Evolutionary conservation across 2,888 invertebrate species (phyloP), one percentile per base, ranked within the genome.

Genomic region (Pachymerium ferrugineum): DNA sequence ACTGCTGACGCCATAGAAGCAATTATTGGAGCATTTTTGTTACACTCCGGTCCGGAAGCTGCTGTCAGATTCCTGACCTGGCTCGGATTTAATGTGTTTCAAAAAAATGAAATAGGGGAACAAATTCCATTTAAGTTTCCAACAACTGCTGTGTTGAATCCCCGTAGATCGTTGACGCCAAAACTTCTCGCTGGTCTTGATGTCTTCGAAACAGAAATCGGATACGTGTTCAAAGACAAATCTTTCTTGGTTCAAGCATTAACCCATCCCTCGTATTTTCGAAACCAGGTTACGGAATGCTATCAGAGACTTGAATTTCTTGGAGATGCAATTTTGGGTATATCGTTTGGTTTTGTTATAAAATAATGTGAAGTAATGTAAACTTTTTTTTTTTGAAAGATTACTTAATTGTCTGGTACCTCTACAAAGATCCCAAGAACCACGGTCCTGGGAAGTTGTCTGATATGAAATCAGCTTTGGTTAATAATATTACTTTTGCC

Each of bases 401-500:
- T 83, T 94, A 94, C 81, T 83, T 97, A 12, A 89, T 97, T 29
- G 95, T 96, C 0, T 85, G 91, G 12, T 89, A 94, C 80, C 90
- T 99, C 73, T 97, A 88, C 81, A 94, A 96, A 82, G 87, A 88
- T 76, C 88, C 88, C 76, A 84, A 84, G 0, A 80, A 84, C 54
- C 85, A 92, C 80, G 87, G 87, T 74, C 94, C 95, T 0, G 97
- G 97, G 0, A 89, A 93, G 19, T 83, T 99, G 74, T 97, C 97
- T 0, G 97, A 98, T 83, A 82, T 98, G 75, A 86, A 98, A 38
- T 97, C 97, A 0, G 94, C 98, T 0, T 85, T 99, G 1, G 98
- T 99, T 1, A 98, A 99, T 81, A 99, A 99, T 80, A 89, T 92
- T 75, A 97, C 96, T 0, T 94, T 99, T 80, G 97, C 94, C 0